Percentiles rank a stretch among this genome's conserved stretches.
These are phyloP conservation scores for Exaiptasia diaphana DNA, from an alignment of 64 coral and sea anemone genomes.

Conservation along the genomic window DNA sequence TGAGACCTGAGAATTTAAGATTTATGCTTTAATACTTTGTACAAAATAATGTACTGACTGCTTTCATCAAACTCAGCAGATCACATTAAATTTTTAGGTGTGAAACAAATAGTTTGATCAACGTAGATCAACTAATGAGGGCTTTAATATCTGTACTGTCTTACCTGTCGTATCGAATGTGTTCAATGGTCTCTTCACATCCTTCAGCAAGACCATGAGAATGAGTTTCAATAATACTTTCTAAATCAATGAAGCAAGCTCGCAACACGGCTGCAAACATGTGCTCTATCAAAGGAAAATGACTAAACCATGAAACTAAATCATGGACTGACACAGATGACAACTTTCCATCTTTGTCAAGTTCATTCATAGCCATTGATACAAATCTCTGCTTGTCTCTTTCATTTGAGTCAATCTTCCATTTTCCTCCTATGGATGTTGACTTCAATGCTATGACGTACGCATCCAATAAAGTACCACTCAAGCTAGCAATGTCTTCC, in stretches of 20 bases:
- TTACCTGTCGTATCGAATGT: slow-evolving; percentile 82
- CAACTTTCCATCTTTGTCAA: slow-evolving; percentile 45
- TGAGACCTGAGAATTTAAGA: slow-evolving; percentile 52
- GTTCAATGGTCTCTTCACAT: slow-evolving; percentile 78
- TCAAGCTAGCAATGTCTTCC: slow-evolving; percentile 41
- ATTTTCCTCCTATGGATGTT: slow-evolving; percentile 57
- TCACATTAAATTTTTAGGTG: no score
- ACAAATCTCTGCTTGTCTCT: slow-evolving; percentile 72
- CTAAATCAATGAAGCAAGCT: slow-evolving; percentile 68
- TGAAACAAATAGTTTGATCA: no score
- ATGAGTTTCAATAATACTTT: slow-evolving; percentile 59
- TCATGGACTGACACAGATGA: slow-evolving; percentile 66
- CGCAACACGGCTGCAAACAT: slow-evolving; percentile 74
- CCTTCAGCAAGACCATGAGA: slow-evolving; percentile 86
- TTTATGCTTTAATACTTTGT: no score
- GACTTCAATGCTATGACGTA: slow-evolving; percentile 71
- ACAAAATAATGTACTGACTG: no score
- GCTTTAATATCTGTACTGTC: not conserved
- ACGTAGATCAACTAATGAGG: not conserved
- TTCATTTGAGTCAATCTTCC: slow-evolving; percentile 48
- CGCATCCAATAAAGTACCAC: slow-evolving; percentile 49
- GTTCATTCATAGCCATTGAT: slow-evolving; percentile 50
- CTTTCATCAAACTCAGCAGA: no score
- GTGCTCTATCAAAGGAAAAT: slow-evolving; percentile 58
- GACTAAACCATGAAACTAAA: slow-evolving; percentile 61